phyloP scores from a whole-genome alignment of 2,888 invertebrate species.

The Argyra leucocephala region DNA sequence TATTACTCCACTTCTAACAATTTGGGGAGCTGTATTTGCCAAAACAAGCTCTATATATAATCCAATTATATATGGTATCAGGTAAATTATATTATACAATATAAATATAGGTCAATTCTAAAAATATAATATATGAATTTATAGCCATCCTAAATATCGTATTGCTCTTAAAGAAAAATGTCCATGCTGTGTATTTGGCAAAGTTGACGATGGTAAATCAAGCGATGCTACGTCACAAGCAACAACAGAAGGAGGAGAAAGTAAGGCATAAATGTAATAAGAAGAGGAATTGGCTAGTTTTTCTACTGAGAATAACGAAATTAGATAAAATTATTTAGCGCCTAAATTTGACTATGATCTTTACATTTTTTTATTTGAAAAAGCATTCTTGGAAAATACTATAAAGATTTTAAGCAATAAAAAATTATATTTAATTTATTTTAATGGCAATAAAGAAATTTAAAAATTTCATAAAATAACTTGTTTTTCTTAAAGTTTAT shows the following conservation, averaged over 20 bases:
- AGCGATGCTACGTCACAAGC: slow-evolving; percentile 39
- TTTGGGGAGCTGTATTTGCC: slow-evolving; percentile 57
- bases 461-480: not conserved
- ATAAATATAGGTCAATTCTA: not conserved
- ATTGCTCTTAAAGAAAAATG: slow-evolving; percentile 51
- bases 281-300: not conserved
- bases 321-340: not conserved
- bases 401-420: not conserved
- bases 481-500: too few species aligned
- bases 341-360: not conserved
- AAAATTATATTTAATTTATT: not conserved
- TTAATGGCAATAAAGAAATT: not conserved
- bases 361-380: slow-evolving; percentile 1
- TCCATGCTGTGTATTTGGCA: slow-evolving; percentile 47
- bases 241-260: slow-evolving; percentile 36
- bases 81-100: slow-evolving; percentile 40
- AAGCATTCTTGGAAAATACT: not conserved
- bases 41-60: slow-evolving; percentile 52
- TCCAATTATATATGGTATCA: slow-evolving; percentile 52
- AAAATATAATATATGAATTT: slow-evolving; percentile 8
- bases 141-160: slow-evolving; percentile 53
- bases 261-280: slow-evolving; percentile 34
- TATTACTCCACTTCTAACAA: slow-evolving; percentile 70
- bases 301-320: not conserved
- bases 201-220: slow-evolving; percentile 37